A percentile compares a stretch with the other conserved stretches of the same genome.
Evolutionary conservation across 2,888 invertebrate species (phyloP).

Genomic region (Tiliacea aurago): DNA sequence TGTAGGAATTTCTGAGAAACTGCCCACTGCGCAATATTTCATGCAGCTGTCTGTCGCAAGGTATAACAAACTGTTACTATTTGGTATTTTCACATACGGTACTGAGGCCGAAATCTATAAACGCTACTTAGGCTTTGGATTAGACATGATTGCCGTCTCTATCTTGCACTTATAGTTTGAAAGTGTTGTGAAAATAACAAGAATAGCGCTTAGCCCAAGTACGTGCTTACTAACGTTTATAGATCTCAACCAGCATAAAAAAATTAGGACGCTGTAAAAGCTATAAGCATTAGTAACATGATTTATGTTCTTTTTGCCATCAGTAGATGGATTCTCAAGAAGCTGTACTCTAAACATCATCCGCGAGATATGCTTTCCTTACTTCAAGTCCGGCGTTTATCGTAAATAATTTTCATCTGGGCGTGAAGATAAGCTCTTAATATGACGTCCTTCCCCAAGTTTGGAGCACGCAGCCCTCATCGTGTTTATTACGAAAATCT

Average conservation of each 20-base stretch:
- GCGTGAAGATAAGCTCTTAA: conserved; percentile 8
- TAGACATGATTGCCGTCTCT: background rate
- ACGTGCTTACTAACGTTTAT: background rate
- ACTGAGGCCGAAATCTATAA: background rate
- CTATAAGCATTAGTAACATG: background rate
- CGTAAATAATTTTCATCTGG: conserved; percentile 31
- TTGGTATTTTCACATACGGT: background rate
- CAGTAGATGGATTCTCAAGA: background rate
- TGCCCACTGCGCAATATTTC: conserved; percentile 17
- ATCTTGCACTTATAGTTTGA: too few species aligned
- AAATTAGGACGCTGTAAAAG: background rate
- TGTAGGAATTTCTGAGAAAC: background rate
- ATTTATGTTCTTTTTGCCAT: background rate
- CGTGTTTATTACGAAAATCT: background rate
- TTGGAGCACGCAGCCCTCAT: background rate
- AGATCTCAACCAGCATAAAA: background rate
- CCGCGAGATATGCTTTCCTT: background rate
- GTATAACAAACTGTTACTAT: background rate
- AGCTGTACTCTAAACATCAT: background rate
- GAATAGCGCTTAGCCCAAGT: background rate
- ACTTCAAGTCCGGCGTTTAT: background rate
- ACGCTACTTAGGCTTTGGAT: too few species aligned
- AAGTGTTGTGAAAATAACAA: background rate
- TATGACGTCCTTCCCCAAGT: background rate
- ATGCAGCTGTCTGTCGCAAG: background rate